A percentile compares a stretch with the other conserved stretches of the same genome.
Conservation (phyloP, 2,113 vertebrate species). For the Prionailurus viverrinus region DNA sequence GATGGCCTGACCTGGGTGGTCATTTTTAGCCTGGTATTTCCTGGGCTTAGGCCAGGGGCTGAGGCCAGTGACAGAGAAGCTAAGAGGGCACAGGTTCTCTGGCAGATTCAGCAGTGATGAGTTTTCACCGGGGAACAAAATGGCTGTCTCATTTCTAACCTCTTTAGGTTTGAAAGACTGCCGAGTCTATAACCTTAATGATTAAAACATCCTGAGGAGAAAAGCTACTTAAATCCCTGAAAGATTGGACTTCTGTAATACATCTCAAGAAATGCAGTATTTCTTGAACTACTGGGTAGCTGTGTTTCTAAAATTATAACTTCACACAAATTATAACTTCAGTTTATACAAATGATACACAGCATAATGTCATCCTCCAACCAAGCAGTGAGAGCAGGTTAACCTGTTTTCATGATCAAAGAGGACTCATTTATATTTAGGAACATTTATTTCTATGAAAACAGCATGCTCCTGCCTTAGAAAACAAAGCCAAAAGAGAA, state of each 20-base stretch:
- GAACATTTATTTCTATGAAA: conserved; percentile 59
- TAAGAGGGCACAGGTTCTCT: conserved; percentile 53
- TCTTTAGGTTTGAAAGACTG: conserved; percentile 46
- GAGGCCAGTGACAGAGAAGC: conserved; percentile 56
- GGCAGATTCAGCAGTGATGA: conserved; percentile 52
- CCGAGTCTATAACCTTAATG: conserved; percentile 10
- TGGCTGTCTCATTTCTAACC: conserved; percentile 44
- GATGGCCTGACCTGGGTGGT: conserved; percentile 72
- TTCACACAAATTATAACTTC: conserved; percentile 43
- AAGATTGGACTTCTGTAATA: conserved; percentile 22
- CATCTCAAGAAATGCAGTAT: conserved; percentile 37
- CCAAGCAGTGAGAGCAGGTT: conserved; percentile 44
- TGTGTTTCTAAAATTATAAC: conserved; percentile 61
- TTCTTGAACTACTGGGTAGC: neutral
- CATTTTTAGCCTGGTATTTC: conserved; percentile 82
- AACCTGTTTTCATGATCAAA: conserved; percentile 55
- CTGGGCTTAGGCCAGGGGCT: conserved; percentile 60
- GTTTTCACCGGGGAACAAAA: conserved; percentile 45
- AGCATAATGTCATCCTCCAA: conserved; percentile 50
- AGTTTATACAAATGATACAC: neutral
- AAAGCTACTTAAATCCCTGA: conserved; percentile 39
- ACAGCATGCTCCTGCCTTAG: conserved; percentile 1
- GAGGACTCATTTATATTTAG: conserved; percentile 33
- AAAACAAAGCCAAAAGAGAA: conserved; percentile 59
- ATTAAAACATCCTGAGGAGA: conserved; percentile 59